A percentile compares a stretch with the other conserved stretches of the same genome.
Conservation (phyloP, 2,113 vertebrate species). For the Psilopogon haemacephalus region DNA sequence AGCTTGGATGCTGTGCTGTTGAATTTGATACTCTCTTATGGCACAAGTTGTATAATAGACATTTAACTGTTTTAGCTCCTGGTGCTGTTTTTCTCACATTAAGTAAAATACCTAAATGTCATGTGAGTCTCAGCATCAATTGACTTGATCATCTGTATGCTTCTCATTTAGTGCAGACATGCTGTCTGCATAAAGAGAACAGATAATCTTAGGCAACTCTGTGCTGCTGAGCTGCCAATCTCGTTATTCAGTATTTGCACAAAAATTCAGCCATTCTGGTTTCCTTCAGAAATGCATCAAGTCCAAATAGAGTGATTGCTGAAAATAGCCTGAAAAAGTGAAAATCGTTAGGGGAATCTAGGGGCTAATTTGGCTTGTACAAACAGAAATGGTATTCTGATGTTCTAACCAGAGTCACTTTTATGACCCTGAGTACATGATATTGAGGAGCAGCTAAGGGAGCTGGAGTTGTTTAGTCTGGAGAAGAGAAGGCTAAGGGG, state of each 20-base stretch:
- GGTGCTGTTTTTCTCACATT: neutral
- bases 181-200: neutral
- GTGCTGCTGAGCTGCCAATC: neutral
- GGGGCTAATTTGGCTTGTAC: conserved; percentile 23
- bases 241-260: neutral
- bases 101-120: conserved; percentile 42
- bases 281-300: neutral
- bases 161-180: neutral
- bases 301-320: neutral
- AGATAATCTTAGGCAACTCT: neutral
- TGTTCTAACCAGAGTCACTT: neutral
- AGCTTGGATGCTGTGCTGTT: conserved; percentile 24
- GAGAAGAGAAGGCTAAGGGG: no score
- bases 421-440: neutral
- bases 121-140: conserved; percentile 1
- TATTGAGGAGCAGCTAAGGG: no score
- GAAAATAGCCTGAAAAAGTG: neutral
- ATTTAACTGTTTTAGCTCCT: conserved; percentile 29
- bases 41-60: conserved; percentile 43
- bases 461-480: no score
- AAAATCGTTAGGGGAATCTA: neutral
- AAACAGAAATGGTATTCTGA: conserved; percentile 30
- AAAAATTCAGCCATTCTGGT: neutral
- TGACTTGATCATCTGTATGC: neutral
- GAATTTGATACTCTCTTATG: conserved; percentile 52